These are phyloP conservation scores for Borostomias antarcticus DNA, from an alignment of 2,797 vertebrate genomes.

Conservation along the genomic window DNA sequence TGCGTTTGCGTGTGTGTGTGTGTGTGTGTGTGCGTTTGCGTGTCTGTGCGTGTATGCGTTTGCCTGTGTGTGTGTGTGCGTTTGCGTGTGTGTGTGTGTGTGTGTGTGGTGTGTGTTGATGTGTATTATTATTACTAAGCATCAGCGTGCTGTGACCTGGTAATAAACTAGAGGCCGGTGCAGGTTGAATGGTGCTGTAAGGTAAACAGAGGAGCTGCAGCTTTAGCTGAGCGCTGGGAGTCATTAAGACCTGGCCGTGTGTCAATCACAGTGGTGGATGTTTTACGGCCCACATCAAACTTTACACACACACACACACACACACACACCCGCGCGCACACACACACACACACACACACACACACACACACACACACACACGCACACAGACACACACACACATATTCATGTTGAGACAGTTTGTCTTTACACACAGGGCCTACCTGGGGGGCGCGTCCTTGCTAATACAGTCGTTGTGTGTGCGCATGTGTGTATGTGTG, in stretches of 20 bases:
- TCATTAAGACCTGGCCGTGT: slow-evolving; percentile 62
- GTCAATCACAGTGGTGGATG: slow-evolving; percentile 50
- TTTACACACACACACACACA: slow-evolving; percentile 10
- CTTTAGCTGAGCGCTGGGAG: slow-evolving; percentile 67
- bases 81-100: slow-evolving; percentile 26
- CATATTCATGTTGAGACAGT: slow-evolving; percentile 24
- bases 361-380: not conserved
- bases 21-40: not conserved
- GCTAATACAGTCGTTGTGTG: not conserved
- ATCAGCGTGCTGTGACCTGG: slow-evolving; percentile 28
- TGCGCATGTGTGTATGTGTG: slow-evolving; percentile 16
- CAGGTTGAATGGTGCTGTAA: slow-evolving; percentile 53
- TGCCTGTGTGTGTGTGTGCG: not conserved
- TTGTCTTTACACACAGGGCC: slow-evolving; percentile 27
- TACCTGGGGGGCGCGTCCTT: slow-evolving; percentile 12
- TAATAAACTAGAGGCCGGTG: slow-evolving; percentile 35
- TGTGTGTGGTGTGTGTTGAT: too few relatives aligned
- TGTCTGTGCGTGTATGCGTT: slow-evolving; percentile 8
- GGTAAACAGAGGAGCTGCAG: slow-evolving; percentile 66
- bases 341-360: slow-evolving; percentile 25
- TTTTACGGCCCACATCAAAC: slow-evolving; percentile 41
- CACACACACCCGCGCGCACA: slow-evolving; percentile 4
- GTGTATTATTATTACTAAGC: slow-evolving; percentile 24
- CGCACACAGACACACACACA: slow-evolving; percentile 39
- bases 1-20: not conserved